phyloP scores from a whole-genome alignment of 2,797 vertebrate genomes.

The Lycodopsis pacificus region DNA sequence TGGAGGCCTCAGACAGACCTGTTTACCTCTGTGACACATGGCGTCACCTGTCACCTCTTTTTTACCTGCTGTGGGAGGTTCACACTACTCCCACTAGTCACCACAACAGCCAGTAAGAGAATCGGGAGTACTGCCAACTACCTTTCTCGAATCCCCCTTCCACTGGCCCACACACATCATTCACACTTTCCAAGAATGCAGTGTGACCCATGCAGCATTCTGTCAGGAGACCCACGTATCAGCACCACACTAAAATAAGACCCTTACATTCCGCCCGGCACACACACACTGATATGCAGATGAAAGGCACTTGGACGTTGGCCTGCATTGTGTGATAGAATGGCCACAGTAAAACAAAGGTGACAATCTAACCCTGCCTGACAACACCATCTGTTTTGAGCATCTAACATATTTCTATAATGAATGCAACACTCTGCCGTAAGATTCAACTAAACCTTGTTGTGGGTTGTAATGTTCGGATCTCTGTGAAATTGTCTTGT shows the following conservation, averaged over 20 bases:
- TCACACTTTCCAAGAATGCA: slow-evolving; percentile 7
- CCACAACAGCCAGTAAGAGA: neutral
- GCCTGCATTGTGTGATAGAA: slow-evolving; percentile 1
- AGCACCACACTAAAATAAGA: slow-evolving; percentile 64
- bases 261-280: slow-evolving; percentile 13
- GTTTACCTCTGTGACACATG: neutral
- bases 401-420: neutral
- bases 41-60: too few species aligned
- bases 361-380: neutral
- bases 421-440: neutral
- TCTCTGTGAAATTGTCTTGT: neutral
- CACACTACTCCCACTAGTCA: neutral
- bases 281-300: neutral
- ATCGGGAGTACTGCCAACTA: neutral
- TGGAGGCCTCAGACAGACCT: neutral
- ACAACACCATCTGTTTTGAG: neutral
- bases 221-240: slow-evolving; percentile 20
- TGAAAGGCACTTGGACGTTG: neutral
- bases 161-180: neutral
- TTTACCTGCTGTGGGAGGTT: neutral
- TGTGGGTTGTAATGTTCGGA: neutral
- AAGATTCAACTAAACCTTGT: neutral
- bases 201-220: slow-evolving; percentile 25
- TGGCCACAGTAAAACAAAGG: neutral
- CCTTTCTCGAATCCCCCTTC: neutral